phyloP scores from a whole-genome alignment of 2,797 vertebrate species.

The Cichlasoma orientale region DNA sequence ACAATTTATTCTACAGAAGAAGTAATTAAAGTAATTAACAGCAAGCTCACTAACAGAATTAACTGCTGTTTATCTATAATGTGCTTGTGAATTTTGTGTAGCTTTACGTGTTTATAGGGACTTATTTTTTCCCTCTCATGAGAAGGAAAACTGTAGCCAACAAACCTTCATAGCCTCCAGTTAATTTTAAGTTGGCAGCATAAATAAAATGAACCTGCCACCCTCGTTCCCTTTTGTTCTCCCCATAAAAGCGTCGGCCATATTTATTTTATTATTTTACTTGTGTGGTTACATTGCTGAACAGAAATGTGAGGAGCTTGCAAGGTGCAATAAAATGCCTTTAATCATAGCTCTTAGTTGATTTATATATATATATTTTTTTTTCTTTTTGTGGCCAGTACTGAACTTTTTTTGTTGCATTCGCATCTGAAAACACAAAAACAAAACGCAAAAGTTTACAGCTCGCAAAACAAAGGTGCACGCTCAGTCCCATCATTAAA shows the following conservation, averaged over 20 bases:
- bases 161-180: background rate
- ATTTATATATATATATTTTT: background rate
- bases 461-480: background rate
- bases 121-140: background rate
- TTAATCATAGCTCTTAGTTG: background rate
- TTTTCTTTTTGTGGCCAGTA: background rate
- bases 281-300: background rate
- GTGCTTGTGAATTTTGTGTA: background rate
- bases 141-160: background rate
- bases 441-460: background rate
- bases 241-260: background rate
- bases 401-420: background rate
- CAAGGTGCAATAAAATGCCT: background rate
- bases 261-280: background rate
- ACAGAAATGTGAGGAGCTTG: background rate
- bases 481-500: background rate
- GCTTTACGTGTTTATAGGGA: background rate
- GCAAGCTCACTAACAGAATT: background rate
- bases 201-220: background rate
- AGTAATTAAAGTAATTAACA: constrained; percentile 8
- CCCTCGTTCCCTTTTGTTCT: background rate
- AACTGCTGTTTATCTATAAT: background rate
- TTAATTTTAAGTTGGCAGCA: background rate
- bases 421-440: background rate
- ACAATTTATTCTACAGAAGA: background rate